Evolutionary conservation across 2,113 vertebrate species (phyloP).

Genomic region (Pelecanoides urinatrix): DNA sequence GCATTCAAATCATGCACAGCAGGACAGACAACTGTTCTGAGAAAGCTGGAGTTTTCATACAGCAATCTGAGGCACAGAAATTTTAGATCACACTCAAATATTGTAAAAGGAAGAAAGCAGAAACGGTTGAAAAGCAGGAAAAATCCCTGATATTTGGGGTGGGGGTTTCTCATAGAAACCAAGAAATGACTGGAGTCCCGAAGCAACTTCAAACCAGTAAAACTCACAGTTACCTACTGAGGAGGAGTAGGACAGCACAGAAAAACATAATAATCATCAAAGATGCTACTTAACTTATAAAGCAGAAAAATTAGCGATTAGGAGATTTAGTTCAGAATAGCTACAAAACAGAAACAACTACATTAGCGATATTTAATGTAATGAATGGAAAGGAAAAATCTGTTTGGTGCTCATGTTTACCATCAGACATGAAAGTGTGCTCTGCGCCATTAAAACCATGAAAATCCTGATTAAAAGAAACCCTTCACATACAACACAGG

Average conservation of each 20-base stretch:
- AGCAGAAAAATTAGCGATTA: neutral
- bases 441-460: neutral
- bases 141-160: neutral
- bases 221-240: neutral
- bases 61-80: neutral
- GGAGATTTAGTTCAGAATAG: neutral
- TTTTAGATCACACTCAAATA: neutral
- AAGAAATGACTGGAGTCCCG: neutral
- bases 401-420: neutral
- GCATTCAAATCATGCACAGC: neutral
- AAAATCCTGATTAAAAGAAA: slow-evolving; percentile 18
- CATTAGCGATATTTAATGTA: neutral
- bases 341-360: neutral
- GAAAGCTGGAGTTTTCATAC: neutral
- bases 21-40: neutral
- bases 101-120: neutral
- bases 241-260: neutral
- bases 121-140: neutral
- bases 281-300: neutral
- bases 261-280: neutral
- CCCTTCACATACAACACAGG: neutral
- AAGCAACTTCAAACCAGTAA: neutral
- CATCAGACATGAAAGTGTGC: neutral
- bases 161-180: neutral
- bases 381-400: neutral